These are phyloP conservation scores for Drosophila meridionalis DNA, from an alignment of 2,888 invertebrate species.

Conservation along the genomic window DNA sequence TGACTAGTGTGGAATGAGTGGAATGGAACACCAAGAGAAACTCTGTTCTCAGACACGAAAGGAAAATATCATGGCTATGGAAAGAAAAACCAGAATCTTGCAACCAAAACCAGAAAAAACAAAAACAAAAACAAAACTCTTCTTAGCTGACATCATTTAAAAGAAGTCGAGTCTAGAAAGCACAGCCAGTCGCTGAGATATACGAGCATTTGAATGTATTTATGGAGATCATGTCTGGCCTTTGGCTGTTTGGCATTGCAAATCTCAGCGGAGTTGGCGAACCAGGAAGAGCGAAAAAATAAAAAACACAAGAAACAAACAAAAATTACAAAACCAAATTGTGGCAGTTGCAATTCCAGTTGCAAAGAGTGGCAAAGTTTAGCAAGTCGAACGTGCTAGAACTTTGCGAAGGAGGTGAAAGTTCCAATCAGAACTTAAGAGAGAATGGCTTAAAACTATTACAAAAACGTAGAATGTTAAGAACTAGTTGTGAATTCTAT, in stretches of 20 bases:
- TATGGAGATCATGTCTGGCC: conserved; percentile 72
- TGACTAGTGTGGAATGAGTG: background rate
- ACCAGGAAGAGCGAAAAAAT: conserved; percentile 59
- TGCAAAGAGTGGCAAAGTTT: background rate
- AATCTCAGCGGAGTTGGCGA: conserved; percentile 59
- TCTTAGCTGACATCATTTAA: conserved; percentile 68
- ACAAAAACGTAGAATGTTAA: background rate
- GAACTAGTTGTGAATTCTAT: too few relatives aligned
- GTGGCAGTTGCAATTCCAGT: conserved; percentile 31
- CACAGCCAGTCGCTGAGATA: conserved; percentile 25
- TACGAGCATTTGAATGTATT: conserved; percentile 40
- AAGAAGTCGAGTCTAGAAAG: conserved; percentile 32
- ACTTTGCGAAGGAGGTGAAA: conserved; percentile 27
- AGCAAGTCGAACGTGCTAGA: conserved; percentile 1
- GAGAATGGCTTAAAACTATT: background rate
- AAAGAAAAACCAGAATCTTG: conserved; percentile 56
- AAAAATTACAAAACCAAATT: conserved; percentile 13
- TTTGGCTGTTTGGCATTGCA: conserved; percentile 69
- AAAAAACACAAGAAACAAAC: background rate
- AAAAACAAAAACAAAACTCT: conserved; percentile 35
- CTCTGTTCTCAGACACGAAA: conserved; percentile 65
- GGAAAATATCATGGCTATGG: conserved; percentile 37
- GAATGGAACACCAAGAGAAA: conserved; percentile 4
- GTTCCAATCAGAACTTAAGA: background rate
- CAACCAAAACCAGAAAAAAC: conserved; percentile 2